Evolutionary conservation across 2,113 vertebrate species (phyloP).

Genomic region (Arenaria interpres): DNA sequence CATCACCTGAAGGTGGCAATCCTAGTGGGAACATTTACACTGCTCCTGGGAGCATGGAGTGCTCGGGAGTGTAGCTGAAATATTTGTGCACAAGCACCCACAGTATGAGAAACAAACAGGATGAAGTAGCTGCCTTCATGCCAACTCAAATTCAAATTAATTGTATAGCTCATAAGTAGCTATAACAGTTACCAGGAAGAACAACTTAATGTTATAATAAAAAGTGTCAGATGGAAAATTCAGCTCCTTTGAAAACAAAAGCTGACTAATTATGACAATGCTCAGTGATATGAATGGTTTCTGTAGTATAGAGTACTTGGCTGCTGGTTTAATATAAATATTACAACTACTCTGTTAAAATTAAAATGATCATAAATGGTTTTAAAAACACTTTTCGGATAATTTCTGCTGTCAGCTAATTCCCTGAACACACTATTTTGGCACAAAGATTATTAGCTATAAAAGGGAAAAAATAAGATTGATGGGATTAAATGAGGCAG

Average conservation of each 20-base stretch:
- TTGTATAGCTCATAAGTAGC: neutral
- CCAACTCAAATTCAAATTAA: neutral
- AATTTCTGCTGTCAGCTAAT: neutral
- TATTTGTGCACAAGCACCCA: rapidly evolving
- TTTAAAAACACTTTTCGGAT: neutral
- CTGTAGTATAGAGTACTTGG: neutral
- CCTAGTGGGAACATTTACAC: neutral
- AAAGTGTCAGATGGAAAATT: neutral
- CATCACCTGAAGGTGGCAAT: neutral
- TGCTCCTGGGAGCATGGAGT: neutral
- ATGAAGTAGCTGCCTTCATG: neutral
- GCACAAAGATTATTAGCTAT: neutral
- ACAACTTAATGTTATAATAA: neutral
- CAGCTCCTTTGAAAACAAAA: neutral
- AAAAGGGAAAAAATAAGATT: neutral
- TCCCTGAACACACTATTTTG: neutral
- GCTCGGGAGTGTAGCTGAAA: neutral
- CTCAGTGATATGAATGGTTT: neutral
- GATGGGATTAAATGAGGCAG: neutral
- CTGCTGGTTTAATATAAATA: neutral
- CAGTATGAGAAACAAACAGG: neutral
- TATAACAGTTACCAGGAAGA: neutral
- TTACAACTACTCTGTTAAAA: neutral
- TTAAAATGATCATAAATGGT: neutral
- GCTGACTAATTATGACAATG: neutral